phyloP scores from a whole-genome alignment of 2,888 invertebrate species.

The Cryptophagus acutangulus region DNA sequence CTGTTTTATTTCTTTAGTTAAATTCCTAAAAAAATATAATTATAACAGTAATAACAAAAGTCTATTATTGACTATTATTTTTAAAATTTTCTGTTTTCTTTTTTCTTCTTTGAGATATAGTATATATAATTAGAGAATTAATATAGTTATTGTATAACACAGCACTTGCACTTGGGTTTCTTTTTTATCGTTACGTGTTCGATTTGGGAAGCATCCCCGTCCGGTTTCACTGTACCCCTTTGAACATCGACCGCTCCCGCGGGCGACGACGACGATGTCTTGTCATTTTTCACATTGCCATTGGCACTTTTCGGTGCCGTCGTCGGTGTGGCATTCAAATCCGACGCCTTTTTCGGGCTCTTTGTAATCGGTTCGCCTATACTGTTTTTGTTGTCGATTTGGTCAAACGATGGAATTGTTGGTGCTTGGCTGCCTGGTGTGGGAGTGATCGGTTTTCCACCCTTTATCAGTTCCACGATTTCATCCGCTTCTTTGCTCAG shows the following conservation, averaged over 20 bases:
- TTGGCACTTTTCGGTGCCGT: conserved; percentile 38
- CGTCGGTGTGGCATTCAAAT: conserved; percentile 47
- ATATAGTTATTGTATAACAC: conserved; percentile 76
- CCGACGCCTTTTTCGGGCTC: conserved; percentile 33
- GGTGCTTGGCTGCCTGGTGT: conserved; percentile 56
- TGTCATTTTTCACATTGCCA: conserved; percentile 43
- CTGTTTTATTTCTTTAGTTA: neutral
- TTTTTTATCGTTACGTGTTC: conserved; percentile 91
- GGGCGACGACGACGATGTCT: conserved; percentile 49
- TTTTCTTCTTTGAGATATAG: neutral
- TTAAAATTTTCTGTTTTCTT: neutral
- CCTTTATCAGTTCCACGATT: conserved; percentile 91
- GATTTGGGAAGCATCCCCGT: conserved; percentile 66
- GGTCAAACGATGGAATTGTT: conserved; percentile 51
- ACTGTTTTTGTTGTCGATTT: conserved; percentile 23
- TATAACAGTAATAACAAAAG: neutral
- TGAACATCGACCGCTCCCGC: conserved; percentile 64
- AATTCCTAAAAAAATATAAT: conserved; percentile 1
- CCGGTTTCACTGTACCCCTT: conserved; percentile 65
- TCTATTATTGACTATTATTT: conserved; percentile 2
- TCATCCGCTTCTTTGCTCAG: conserved; percentile 92
- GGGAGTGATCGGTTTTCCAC: conserved; percentile 80
- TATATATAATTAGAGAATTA: conserved; percentile 17
- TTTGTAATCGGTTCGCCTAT: conserved; percentile 32
- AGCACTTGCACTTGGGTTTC: conserved; percentile 93